Evolutionary conservation across 2,113 vertebrate species (phyloP), one percentile per base, ranked within the genome.

Genomic region (Glaucomys volans): DNA sequence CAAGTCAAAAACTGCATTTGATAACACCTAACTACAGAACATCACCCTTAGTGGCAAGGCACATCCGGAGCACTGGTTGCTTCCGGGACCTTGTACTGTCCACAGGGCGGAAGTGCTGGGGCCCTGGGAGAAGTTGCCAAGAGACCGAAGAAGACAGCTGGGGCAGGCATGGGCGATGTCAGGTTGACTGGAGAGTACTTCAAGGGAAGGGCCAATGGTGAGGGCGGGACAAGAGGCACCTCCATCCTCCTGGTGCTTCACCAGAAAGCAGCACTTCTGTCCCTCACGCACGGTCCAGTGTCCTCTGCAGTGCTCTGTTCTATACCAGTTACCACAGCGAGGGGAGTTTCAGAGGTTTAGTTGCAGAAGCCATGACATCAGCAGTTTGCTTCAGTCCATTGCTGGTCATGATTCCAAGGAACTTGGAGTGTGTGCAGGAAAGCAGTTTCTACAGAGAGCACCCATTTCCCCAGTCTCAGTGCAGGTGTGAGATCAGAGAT

Each of bases 51-150:
- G 14, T 24, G 9, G 18, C 37, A 13, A 22, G 22, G 80, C 16
- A 8, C 0, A 1, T 47, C 8, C 13, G 28, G 8, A 12, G 5
- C 17, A 26, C 16, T 22, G 14, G 72, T 10, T 47, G 11, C 47
- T 59, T 77, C 20, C 2, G 8, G 11, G 16, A 26, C 52, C 28
- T 35, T 17, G 32, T 67, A 16, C 32, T 35, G 14, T 35, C 30
- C 30, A 67, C 66, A 67, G 14, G 32, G 5, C 13, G 14, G 66
- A 67, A 3, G 66, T 67, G 32, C 32, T 14, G 35, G 66, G 66
- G 32, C 66, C 16, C 11, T 28, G 66, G 30, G 66, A 67, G 13
- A 67, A 14, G 4, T 67, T 67, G 66, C 66, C 6, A 2, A 67
- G 66, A 67, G 66, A 3, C 14, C 66, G 35, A 7, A 35, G 32